A percentile compares a stretch with the other conserved stretches of the same genome.
These are phyloP conservation scores for Calyptomena viridis DNA, from an alignment of 2,113 vertebrate species.

Conservation along the genomic window DNA sequence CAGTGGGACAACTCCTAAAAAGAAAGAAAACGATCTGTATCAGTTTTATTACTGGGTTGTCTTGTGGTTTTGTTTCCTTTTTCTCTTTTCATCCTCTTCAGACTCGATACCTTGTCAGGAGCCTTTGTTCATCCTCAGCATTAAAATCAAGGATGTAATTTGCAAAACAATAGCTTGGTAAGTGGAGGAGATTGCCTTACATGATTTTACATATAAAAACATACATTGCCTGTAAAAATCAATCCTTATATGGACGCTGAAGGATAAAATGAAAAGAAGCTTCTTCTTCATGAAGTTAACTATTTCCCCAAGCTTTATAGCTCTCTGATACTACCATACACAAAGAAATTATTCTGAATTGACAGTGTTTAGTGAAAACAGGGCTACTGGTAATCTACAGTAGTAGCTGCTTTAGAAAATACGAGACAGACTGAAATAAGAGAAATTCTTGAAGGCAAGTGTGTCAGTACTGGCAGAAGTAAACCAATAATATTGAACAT, in stretches of 20 bases:
- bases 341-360: slow-evolving; percentile 6
- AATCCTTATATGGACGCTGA: slow-evolving; percentile 10
- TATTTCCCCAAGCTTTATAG: neutral
- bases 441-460: neutral
- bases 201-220: neutral
- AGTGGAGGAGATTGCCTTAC: neutral
- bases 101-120: neutral
- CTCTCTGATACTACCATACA: neutral
- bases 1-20: neutral
- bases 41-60: neutral
- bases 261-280: slow-evolving; percentile 38
- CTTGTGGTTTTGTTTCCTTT: neutral
- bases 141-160: neutral
- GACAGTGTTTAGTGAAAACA: neutral
- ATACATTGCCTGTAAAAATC: slow-evolving; percentile 13
- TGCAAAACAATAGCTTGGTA: neutral
- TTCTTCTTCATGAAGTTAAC: neutral
- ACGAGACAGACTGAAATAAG: neutral
- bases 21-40: neutral
- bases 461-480: neutral
- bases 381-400: neutral
- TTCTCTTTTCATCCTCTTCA: neutral
- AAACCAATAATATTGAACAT: neutral
- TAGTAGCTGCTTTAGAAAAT: neutral
- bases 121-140: neutral